Evolutionary conservation across 2,888 invertebrate species (phyloP).

Genomic region (Liposcelis brunnea): DNA sequence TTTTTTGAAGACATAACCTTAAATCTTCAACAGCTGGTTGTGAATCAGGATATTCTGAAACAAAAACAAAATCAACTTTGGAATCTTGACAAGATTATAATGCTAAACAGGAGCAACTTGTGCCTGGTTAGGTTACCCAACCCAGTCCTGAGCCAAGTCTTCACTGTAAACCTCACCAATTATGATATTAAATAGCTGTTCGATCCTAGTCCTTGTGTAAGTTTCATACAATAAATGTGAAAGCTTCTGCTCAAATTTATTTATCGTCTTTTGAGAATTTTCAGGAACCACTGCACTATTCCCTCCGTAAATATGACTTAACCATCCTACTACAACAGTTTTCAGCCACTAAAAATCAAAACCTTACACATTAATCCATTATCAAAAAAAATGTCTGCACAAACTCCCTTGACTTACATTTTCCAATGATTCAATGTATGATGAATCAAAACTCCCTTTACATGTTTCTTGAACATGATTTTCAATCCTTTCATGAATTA

Average conservation of each 20-base stretch:
- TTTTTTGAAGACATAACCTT: slow-evolving; percentile 66
- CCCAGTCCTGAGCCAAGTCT: too few relatives aligned
- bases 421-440: slow-evolving; percentile 59
- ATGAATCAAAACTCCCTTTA: slow-evolving; percentile 70
- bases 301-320: slow-evolving; percentile 61
- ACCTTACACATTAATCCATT: background rate
- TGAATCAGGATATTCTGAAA: slow-evolving; percentile 80
- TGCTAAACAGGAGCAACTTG: too few relatives aligned
- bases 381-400: background rate
- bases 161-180: slow-evolving; percentile 46
- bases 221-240: slow-evolving; percentile 72
- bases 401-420: slow-evolving; percentile 31
- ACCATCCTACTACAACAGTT: slow-evolving; percentile 70
- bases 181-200: slow-evolving; percentile 88
- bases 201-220: slow-evolving; percentile 73
- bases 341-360: slow-evolving; percentile 56
- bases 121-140: too few relatives aligned
- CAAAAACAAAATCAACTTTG: too few relatives aligned
- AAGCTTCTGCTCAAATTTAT: slow-evolving; percentile 56
- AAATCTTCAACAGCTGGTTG: slow-evolving; percentile 84
- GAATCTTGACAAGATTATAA: too few relatives aligned
- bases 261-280: slow-evolving; percentile 30
- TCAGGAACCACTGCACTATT: too few relatives aligned
- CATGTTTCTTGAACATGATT: slow-evolving; percentile 70
- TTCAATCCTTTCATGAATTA: slow-evolving; percentile 70